Percentiles rank a stretch among this genome's conserved stretches.
Conservation (phyloP, 2,113 vertebrate genomes). For the Leptobrachium ailaonicum region DNA sequence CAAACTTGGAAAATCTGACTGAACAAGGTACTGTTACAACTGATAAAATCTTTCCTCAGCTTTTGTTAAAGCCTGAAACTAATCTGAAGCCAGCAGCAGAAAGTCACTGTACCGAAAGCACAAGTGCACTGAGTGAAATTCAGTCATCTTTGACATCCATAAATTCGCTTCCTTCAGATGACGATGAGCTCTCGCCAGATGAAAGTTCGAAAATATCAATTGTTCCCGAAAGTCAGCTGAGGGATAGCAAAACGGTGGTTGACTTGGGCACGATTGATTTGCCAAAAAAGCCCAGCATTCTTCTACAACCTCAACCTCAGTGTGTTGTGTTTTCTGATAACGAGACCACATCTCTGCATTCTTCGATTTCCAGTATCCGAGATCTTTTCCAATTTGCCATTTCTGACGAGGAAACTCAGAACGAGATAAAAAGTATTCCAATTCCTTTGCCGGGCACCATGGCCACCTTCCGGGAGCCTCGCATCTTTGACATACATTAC, state of each 20-base stretch:
- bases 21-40: slow-evolving; percentile 62
- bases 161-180: slow-evolving; percentile 92
- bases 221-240: slow-evolving; percentile 66
- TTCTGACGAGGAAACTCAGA: slow-evolving; percentile 58
- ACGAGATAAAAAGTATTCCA: slow-evolving; percentile 57
- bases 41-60: slow-evolving; percentile 71
- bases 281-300: slow-evolving; percentile 70
- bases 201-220: slow-evolving; percentile 74
- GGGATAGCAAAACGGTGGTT: slow-evolving; percentile 67
- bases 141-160: slow-evolving; percentile 97
- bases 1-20: slow-evolving; percentile 60
- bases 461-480: slow-evolving; percentile 52
- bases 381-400: slow-evolving; percentile 58
- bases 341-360: slow-evolving; percentile 58
- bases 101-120: slow-evolving; percentile 81
- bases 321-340: slow-evolving; percentile 72
- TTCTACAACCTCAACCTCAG: slow-evolving; percentile 80
- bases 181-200: slow-evolving; percentile 82
- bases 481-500: slow-evolving; percentile 52
- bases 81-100: slow-evolving; percentile 70
- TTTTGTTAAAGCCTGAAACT: slow-evolving; percentile 71
- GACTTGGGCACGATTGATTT: slow-evolving; percentile 63
- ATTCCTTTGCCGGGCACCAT: slow-evolving; percentile 53
- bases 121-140: slow-evolving; percentile 87
- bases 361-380: slow-evolving; percentile 61